Conservation (phyloP, 2,888 invertebrate species). For the Neoaliturus tenellus region DNA sequence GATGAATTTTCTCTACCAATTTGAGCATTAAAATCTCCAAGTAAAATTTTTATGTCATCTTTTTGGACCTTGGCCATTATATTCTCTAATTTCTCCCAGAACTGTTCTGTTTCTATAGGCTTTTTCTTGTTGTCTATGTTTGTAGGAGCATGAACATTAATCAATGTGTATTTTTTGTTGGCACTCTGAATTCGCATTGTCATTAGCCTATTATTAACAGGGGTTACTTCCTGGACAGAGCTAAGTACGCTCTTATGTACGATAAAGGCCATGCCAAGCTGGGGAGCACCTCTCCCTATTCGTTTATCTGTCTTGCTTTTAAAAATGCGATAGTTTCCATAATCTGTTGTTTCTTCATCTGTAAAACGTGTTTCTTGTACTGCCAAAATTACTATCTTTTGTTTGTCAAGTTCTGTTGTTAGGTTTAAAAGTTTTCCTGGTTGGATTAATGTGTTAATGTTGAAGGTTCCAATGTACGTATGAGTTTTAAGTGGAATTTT, state of each 20-base stretch:
- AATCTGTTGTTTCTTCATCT: conserved; percentile 45
- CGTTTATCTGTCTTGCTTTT: conserved; percentile 28
- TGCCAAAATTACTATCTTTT: conserved; percentile 49
- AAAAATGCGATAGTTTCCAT: conserved; percentile 41
- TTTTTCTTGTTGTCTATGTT: conserved; percentile 52
- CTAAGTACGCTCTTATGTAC: conserved; percentile 29
- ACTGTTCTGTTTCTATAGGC: conserved; percentile 7
- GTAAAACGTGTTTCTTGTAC: conserved; percentile 56
- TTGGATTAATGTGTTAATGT: not conserved
- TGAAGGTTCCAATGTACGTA: not conserved
- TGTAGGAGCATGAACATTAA: conserved; percentile 56
- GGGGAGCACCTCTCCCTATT: not conserved
- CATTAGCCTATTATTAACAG: conserved; percentile 48
- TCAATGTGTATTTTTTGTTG: conserved; percentile 55
- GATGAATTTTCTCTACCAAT: conserved; percentile 50
- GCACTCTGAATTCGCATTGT: conserved; percentile 37
- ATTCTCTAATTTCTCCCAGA: conserved; percentile 35
- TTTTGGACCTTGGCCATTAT: conserved; percentile 34
- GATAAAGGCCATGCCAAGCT: conserved; percentile 45
- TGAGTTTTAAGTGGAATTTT: not conserved
- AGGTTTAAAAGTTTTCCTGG: not conserved
- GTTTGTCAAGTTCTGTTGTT: conserved; percentile 29
- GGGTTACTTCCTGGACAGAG: conserved; percentile 47
- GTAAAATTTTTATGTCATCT: too few species aligned
- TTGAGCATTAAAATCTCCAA: conserved; percentile 53